Evolutionary conservation across 2,888 invertebrate species (phyloP).

Genomic region (Paralinhomoeus sp.): DNA sequence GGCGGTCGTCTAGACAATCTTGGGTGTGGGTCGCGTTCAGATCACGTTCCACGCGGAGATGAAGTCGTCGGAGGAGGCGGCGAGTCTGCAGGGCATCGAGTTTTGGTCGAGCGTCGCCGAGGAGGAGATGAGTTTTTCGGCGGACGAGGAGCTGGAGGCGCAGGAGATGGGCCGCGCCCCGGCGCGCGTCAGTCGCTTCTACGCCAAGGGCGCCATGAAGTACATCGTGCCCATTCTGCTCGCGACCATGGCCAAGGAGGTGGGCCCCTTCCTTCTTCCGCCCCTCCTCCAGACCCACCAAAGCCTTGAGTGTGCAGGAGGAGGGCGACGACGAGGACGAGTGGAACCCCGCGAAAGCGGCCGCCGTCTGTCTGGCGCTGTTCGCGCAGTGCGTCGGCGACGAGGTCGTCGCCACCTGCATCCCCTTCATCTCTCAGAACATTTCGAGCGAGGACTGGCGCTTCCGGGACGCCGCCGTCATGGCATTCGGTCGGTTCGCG

Average conservation of each 20-base stretch:
- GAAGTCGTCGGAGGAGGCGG: constrained; percentile 70
- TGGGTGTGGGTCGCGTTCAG: constrained; percentile 26
- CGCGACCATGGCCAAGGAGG: constrained; percentile 75
- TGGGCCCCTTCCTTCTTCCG: constrained; percentile 8
- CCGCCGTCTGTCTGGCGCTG: constrained; percentile 92
- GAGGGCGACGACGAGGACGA: constrained; percentile 94
- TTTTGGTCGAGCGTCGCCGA: constrained; percentile 99
- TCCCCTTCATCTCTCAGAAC: constrained; percentile 84
- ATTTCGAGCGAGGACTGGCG: constrained; percentile 48
- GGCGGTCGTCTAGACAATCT: too few species aligned
- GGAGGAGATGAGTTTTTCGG: constrained; percentile 83
- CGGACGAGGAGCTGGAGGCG: constrained; percentile 64
- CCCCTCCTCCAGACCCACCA: too few species aligned
- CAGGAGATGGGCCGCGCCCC: constrained; percentile 81
- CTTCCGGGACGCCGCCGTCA: constrained; percentile 64
- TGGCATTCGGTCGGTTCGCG: constrained; percentile 67
- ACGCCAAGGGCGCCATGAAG: constrained; percentile 90
- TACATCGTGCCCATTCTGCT: constrained; percentile 79
- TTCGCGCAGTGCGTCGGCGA: constrained; percentile 90
- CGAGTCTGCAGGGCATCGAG: constrained; percentile 65
- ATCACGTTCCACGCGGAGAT: constrained; percentile 97
- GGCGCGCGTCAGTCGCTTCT: constrained; percentile 67
- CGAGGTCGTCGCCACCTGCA: constrained; percentile 73
- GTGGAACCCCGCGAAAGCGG: constrained; percentile 98
- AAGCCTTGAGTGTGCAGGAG: constrained; percentile 22